Base-by-base conservation (phyloP, 2,113 vertebrate species). In the Pelmatolapia mariae region DNA sequence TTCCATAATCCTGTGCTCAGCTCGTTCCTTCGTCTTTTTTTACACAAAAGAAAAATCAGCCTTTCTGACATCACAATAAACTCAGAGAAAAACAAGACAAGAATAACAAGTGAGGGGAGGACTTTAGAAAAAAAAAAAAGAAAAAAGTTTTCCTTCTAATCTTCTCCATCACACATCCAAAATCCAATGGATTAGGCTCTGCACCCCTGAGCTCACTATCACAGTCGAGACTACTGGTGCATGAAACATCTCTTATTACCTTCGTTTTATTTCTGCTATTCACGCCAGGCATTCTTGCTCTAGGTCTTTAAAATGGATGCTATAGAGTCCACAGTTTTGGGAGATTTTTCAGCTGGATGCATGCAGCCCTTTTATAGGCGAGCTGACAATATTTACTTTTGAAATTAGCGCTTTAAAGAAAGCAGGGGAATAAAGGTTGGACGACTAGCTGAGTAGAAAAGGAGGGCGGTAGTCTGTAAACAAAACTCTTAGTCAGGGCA, bases 241-340 rank as follows among this genome's bases (percentile, higher is more conserved):
- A 94, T 91, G 91, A 93, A 95, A 94, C 87, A 94, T 93, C 88
- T 93, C 90, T 95, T 94, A 95, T 95, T 89, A 86, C 90, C 89
- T 93, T 92, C 85, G 91, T 94, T 95, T 95, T 86, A 92, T 95
- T 94, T 92, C 86, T 82, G 82, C 91, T 91, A 89, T 94, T 92
- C 87, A 93, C 59, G 66, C 83, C 84, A 83, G 89, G 73, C 47
- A 76, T 86, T 87, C 68, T 56, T 33, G 24, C 87, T 68, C 24
- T n/a, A 73, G 76, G 59, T 81, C 26, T 89, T 83, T 84, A 87
- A 92, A 90, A 86, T 85, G 83, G 52, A 83, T 73, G 31, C 78
- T 18, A 24, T 29, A 54, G 38, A 83, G 71, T 47, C 45, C 52
- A 38, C 9, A 13, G 16, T 79, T 84, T 40, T n/a, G 53, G 18